phyloP scores from a whole-genome alignment of 2,888 invertebrate species.

The Dorcus parallelipipedus region DNA sequence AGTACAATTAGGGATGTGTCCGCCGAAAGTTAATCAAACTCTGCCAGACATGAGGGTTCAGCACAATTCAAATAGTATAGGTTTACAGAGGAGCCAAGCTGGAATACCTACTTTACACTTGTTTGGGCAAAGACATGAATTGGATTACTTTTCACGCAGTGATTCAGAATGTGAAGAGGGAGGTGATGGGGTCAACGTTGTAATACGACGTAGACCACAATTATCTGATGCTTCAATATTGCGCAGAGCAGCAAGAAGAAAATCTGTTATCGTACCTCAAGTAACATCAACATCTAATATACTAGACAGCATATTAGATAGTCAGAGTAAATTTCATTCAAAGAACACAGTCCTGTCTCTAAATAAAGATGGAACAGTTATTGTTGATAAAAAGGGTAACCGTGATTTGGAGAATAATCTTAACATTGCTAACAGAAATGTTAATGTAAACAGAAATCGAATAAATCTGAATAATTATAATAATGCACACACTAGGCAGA shows the following conservation, averaged over 20 bases:
- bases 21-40: constrained; percentile 40
- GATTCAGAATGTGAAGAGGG: constrained; percentile 48
- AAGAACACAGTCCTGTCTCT: constrained; percentile 58
- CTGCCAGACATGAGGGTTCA: constrained; percentile 40
- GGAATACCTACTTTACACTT: constrained; percentile 59
- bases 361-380: constrained; percentile 61
- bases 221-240: constrained; percentile 43
- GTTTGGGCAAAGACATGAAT: constrained; percentile 64
- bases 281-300: constrained; percentile 55
- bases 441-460: constrained; percentile 7
- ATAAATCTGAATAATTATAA: constrained; percentile 19
- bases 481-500: constrained; percentile 10
- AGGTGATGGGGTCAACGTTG: constrained; percentile 42
- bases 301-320: constrained; percentile 65
- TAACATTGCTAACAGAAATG: constrained; percentile 8
- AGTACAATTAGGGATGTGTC: constrained; percentile 51
- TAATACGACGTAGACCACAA: constrained; percentile 51
- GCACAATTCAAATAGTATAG: constrained; percentile 15
- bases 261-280: constrained; percentile 49
- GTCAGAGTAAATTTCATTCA: constrained; percentile 69
- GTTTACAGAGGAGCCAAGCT: constrained; percentile 41
- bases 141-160: constrained; percentile 65
- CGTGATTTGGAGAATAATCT: constrained; percentile 7
- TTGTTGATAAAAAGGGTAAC: constrained; percentile 47
- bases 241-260: constrained; percentile 46